A percentile compares a stretch with the other conserved stretches of the same genome.
phyloP scores from a whole-genome alignment of 2,797 vertebrate species.

The Poeciliopsis infans region DNA sequence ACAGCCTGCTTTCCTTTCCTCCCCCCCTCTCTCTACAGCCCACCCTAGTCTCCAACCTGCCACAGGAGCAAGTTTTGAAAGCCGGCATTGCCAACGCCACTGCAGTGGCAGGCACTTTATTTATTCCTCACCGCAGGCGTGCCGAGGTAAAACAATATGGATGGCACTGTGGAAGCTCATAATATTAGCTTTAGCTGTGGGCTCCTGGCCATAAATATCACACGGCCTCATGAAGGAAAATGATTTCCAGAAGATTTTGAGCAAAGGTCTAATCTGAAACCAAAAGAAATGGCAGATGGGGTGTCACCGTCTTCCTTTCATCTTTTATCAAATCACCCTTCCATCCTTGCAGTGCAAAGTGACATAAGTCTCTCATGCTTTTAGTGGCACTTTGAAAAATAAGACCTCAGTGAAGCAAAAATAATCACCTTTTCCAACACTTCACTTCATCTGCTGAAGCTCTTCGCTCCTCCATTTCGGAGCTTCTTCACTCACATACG shows the following conservation, averaged over 20 bases:
- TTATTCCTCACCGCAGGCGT: conserved; percentile 86
- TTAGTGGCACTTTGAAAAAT: conserved; percentile 82
- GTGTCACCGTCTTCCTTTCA: conserved; percentile 67
- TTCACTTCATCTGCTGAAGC: conserved; percentile 70
- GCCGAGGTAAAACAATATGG: conserved; percentile 81
- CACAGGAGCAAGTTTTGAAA: conserved; percentile 83
- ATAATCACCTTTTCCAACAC: conserved; percentile 78
- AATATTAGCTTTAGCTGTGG: conserved; percentile 81
- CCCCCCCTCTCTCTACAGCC: conserved; percentile 44
- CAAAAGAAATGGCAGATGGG: conserved; percentile 21
- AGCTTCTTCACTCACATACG: conserved; percentile 66
- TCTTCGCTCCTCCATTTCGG: conserved; percentile 60
- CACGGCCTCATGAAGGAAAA: conserved; percentile 53
- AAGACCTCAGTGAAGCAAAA: conserved; percentile 80
- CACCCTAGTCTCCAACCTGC: conserved; percentile 54
- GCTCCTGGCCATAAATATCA: conserved; percentile 76
- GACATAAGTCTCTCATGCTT: conserved; percentile 80
- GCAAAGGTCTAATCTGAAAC: conserved; percentile 52
- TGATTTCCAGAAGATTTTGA: conserved; percentile 64
- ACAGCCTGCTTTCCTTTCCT: conserved; percentile 81
- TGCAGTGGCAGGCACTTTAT: conserved; percentile 81
- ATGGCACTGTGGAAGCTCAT: conserved; percentile 75
- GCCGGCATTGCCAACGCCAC: conserved; percentile 84
- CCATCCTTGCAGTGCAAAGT: conserved; percentile 60
- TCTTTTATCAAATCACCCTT: conserved; percentile 72